Evolutionary conservation across 1,140 invertebrate species (phyloP).

Genomic region (Lasaia peninsularis): DNA sequence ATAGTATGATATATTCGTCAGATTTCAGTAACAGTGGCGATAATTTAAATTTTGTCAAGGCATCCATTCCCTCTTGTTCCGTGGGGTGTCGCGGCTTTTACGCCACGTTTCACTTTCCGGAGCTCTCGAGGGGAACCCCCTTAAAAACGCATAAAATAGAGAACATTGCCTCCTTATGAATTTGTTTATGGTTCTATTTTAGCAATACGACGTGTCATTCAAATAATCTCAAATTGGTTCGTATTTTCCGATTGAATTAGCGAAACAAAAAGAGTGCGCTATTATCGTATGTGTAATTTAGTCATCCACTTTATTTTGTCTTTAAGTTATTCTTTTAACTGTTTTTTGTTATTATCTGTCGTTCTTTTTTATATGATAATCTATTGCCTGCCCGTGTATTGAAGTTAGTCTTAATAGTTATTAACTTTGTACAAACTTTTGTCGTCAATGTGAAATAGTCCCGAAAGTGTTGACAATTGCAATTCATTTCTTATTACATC

Average conservation of each 20-base stretch:
- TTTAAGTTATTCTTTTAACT: too few species aligned
- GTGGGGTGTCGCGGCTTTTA: conserved; percentile 49
- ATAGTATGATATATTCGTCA: conserved; percentile 18
- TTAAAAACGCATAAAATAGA: conserved; percentile 71
- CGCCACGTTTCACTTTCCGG: conserved; percentile 62
- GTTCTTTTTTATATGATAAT: too few species aligned
- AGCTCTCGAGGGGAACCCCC: conserved; percentile 42
- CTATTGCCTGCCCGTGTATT: too few species aligned
- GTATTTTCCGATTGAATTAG: conserved; percentile 16
- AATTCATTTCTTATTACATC: too few species aligned
- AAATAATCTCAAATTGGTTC: conserved; percentile 25
- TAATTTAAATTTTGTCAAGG: conserved; percentile 32
- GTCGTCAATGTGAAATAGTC: too few species aligned
- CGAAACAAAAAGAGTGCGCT: neutral
- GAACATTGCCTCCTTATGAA: conserved; percentile 70
- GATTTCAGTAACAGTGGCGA: conserved; percentile 20
- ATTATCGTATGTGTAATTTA: too few species aligned
- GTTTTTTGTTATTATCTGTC: too few species aligned
- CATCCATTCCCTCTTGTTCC: conserved; percentile 50
- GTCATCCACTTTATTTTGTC: too few species aligned
- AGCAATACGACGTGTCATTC: conserved; percentile 39
- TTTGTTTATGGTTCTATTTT: conserved; percentile 72
- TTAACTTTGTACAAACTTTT: too few species aligned
- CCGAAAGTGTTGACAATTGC: too few species aligned
- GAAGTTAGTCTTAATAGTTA: too few species aligned